Evolutionary conservation across 2,113 vertebrate genomes (phyloP).

Genomic region (Seriola aureovittata): DNA sequence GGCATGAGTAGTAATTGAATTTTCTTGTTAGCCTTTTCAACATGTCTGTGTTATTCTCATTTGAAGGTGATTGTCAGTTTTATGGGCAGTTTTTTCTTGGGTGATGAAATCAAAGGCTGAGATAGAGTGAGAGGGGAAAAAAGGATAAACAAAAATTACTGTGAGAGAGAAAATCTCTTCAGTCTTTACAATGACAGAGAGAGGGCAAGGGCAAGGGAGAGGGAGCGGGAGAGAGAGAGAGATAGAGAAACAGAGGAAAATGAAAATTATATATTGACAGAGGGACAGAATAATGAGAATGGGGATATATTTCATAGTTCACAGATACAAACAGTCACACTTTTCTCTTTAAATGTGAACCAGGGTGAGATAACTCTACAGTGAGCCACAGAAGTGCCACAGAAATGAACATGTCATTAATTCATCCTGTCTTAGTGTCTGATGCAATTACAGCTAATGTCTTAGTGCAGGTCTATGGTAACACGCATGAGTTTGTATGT

Average conservation of each 20-base stretch:
- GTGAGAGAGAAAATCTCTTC: not conserved
- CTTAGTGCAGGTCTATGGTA: slow-evolving; percentile 48
- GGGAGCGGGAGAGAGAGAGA: no score
- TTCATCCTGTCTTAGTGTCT: slow-evolving; percentile 49
- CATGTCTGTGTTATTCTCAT: slow-evolving; percentile 40
- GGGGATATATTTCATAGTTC: slow-evolving; percentile 33
- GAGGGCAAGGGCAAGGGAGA: no score
- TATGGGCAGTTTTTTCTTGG: slow-evolving; percentile 29
- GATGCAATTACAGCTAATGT: slow-evolving; percentile 65
- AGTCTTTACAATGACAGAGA: not conserved
- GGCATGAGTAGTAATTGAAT: slow-evolving; percentile 36
- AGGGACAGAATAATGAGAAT: not conserved
- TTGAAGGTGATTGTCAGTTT: slow-evolving; percentile 62
- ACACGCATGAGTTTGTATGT: slow-evolving; percentile 33
- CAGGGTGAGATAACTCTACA: slow-evolving; percentile 36
- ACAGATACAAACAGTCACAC: slow-evolving; percentile 11
- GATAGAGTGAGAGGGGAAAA: not conserved
- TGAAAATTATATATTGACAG: not conserved
- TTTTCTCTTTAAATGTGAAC: slow-evolving; percentile 26
- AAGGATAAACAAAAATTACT: not conserved
- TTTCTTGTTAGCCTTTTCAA: slow-evolving; percentile 53
- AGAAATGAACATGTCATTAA: slow-evolving; percentile 70
- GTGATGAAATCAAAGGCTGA: slow-evolving; percentile 35
- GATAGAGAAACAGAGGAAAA: not conserved
- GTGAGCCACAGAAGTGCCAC: slow-evolving; percentile 30